A percentile compares a stretch with the other conserved stretches of the same genome.
Evolutionary conservation across 1,140 invertebrate species (phyloP).

Genomic region (Potamilus streckersoni): DNA sequence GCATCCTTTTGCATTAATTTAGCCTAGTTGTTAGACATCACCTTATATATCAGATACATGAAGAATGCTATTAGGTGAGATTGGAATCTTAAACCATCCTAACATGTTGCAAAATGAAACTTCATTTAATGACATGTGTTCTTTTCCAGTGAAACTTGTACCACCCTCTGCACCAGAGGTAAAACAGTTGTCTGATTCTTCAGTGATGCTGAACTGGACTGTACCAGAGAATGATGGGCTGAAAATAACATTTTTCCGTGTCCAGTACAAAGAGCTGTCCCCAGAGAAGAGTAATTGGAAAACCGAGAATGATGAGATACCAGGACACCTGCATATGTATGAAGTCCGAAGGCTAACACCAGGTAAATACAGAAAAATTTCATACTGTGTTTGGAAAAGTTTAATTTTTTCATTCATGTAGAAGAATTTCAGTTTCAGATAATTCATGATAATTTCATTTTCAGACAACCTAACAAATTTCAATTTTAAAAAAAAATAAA

Average conservation of each 20-base stretch:
- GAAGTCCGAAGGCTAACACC: slow-evolving; percentile 81
- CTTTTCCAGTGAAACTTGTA: slow-evolving; percentile 76
- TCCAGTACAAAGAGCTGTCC: slow-evolving; percentile 82
- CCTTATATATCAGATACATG: too few species aligned
- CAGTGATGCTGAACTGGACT: slow-evolving; percentile 92
- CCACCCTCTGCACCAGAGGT: slow-evolving; percentile 88
- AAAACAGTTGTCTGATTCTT: slow-evolving; percentile 84
- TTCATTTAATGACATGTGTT: too few species aligned
- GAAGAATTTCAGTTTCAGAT: too few species aligned
- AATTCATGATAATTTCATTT: not conserved
- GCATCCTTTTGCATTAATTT: too few species aligned
- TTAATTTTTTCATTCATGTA: too few species aligned
- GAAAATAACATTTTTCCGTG: slow-evolving; percentile 90
- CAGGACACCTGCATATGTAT: slow-evolving; percentile 78
- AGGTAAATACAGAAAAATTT: slow-evolving; percentile 65
- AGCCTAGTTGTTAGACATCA: too few species aligned
- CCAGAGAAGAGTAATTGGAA: slow-evolving; percentile 75
- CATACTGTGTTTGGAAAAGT: not conserved
- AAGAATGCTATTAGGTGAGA: too few species aligned
- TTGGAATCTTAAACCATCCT: too few species aligned
- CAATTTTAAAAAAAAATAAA: not conserved
- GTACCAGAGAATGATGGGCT: slow-evolving; percentile 82
- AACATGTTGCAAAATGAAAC: too few species aligned
- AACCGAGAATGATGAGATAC: slow-evolving; percentile 85
- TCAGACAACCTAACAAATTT: not conserved